Conservation (phyloP, 2,888 invertebrate genomes). For the Catocala fraxini region DNA sequence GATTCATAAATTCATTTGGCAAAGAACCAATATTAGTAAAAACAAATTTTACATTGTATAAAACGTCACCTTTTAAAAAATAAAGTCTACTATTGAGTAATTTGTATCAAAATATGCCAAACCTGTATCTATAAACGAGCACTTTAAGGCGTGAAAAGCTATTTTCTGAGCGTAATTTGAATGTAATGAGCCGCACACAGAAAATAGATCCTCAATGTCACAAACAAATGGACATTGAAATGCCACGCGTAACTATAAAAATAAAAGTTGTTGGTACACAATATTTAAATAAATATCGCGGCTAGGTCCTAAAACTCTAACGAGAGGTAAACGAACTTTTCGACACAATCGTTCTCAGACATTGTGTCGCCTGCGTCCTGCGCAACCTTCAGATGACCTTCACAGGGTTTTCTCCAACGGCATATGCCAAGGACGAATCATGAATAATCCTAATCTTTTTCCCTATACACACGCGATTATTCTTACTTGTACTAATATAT, state of each 20-base stretch:
- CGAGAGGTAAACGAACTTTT: conserved; percentile 54
- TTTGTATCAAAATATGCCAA: conserved; percentile 21
- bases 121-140: conserved; percentile 11
- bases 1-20: conserved; percentile 57
- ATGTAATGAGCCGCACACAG: conserved; percentile 6
- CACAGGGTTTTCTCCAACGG: conserved; percentile 21
- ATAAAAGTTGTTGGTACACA: conserved; percentile 21
- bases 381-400: conserved; percentile 67
- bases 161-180: conserved; percentile 14
- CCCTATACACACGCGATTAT: too few relatives aligned
- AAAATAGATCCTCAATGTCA: conserved; percentile 5
- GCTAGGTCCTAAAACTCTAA: conserved; percentile 8
- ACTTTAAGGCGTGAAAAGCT: conserved; percentile 9
- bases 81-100: conserved; percentile 2
- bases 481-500: too few relatives aligned
- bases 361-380: conserved; percentile 54
- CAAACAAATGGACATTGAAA: conserved; percentile 20
- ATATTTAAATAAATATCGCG: conserved; percentile 23
- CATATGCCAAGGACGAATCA: background rate
- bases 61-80: conserved; percentile 16
- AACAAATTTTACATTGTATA: too few relatives aligned
- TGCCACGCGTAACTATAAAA: conserved; percentile 10
- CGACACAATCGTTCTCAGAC: conserved; percentile 50
- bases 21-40: conserved; percentile 45
- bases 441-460: too few relatives aligned